A percentile compares a stretch with the other conserved stretches of the same genome.
Evolutionary conservation across 1,140 invertebrate species (phyloP).

Genomic region (Drosophila novamexicana): DNA sequence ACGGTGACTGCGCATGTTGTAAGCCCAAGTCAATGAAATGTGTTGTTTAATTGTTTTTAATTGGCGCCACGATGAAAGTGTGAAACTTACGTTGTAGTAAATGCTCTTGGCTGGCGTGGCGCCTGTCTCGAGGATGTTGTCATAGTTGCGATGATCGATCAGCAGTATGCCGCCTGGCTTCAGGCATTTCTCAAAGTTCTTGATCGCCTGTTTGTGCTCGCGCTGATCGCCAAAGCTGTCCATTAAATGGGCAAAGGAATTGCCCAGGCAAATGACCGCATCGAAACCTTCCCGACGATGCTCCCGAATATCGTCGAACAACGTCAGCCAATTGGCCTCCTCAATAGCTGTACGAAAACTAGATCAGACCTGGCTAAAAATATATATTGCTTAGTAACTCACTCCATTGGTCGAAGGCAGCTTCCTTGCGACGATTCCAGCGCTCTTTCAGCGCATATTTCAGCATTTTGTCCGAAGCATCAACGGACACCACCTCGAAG

Average conservation of each 20-base stretch:
- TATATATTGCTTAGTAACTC: slow-evolving; percentile 67
- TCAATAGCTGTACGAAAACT: slow-evolving; percentile 88
- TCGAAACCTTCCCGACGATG: slow-evolving; percentile 88
- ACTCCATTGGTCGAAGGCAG: slow-evolving; percentile 93
- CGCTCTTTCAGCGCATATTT: slow-evolving; percentile 94
- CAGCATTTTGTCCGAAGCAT: slow-evolving; percentile 96
- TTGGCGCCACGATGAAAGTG: slow-evolving; percentile 29
- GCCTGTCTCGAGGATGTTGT: slow-evolving; percentile 90
- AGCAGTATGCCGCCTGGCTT: slow-evolving; percentile 93
- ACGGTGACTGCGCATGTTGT: slow-evolving; percentile 42
- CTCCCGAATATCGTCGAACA: slow-evolving; percentile 89
- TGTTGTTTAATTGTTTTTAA: slow-evolving; percentile 67
- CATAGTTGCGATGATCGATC: slow-evolving; percentile 95
- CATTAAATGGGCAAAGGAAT: slow-evolving; percentile 94
- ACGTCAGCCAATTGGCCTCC: slow-evolving; percentile 92
- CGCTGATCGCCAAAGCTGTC: slow-evolving; percentile 91
- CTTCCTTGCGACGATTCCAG: slow-evolving; percentile 92
- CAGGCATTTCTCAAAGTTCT: slow-evolving; percentile 91
- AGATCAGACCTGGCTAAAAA: no score
- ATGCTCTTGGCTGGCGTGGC: slow-evolving; percentile 91
- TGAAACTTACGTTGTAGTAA: slow-evolving; percentile 92
- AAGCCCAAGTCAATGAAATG: slow-evolving; percentile 24
- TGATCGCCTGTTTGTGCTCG: slow-evolving; percentile 90
- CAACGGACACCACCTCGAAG: slow-evolving; percentile 93
- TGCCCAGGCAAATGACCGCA: slow-evolving; percentile 94